phyloP scores from a whole-genome alignment of 30 jellyfish, hydroid and myxozoan genomes.

The Turritopsis dohrnii region DNA sequence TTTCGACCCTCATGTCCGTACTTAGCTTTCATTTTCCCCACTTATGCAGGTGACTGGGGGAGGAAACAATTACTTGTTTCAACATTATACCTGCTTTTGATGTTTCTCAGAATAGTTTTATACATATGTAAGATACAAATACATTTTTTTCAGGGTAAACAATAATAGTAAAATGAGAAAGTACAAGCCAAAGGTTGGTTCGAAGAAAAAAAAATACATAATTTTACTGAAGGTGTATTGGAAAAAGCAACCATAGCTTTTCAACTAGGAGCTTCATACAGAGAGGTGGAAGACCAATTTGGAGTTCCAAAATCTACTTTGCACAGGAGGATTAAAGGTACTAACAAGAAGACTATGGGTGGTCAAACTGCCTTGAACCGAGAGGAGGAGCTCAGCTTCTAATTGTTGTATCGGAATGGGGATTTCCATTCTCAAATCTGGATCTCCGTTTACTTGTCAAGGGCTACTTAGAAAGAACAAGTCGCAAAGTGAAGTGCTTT shows the following conservation, averaged over 20 bases:
- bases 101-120: too few species aligned
- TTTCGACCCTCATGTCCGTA: too few species aligned
- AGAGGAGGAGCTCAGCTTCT: constrained; percentile 3
- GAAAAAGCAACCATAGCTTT: neutral
- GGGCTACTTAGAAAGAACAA: neutral
- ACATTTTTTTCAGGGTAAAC: too few species aligned
- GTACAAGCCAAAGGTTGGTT: neutral
- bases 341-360: constrained; percentile 4
- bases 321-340: neutral
- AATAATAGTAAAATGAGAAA: constrained; percentile 2
- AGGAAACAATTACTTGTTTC: too few species aligned
- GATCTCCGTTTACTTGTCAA: neutral
- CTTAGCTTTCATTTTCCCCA: too few species aligned
- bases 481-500: neutral
- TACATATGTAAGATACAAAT: too few species aligned
- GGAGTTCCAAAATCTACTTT: constrained; percentile 8
- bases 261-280: neutral
- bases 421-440: neutral
- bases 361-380: neutral
- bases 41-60: too few species aligned
- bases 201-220: neutral
- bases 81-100: too few species aligned
- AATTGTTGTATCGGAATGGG: neutral
- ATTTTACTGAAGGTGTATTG: constrained; percentile 3
- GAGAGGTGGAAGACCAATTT: neutral